These are phyloP conservation scores for Crotalus horridus DNA, from an alignment of 2,113 vertebrate genomes.

Conservation along the genomic window DNA sequence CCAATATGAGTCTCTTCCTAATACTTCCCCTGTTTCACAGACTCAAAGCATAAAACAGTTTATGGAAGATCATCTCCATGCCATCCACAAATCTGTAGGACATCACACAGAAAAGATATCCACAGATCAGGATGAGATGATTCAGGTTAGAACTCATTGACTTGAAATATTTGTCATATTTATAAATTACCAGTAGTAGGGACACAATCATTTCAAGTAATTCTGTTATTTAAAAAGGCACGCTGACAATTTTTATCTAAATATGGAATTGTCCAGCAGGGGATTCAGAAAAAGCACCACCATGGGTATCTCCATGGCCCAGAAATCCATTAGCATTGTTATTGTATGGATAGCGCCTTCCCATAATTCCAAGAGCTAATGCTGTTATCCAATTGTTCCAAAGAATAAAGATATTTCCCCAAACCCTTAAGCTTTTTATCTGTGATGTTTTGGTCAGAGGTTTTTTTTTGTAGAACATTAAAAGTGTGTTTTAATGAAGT, in stretches of 20 bases:
- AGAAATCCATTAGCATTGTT: not conserved
- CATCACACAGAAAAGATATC: not conserved
- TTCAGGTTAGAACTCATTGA: not conserved
- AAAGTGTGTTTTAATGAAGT: not conserved
- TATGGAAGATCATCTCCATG: not conserved
- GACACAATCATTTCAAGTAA: not conserved
- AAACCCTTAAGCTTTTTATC: not conserved
- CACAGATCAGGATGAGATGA: not conserved
- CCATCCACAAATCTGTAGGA: not conserved
- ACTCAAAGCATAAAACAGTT: not conserved
- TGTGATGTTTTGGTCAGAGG: not conserved
- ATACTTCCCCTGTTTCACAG: not conserved
- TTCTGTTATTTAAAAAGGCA: not conserved
- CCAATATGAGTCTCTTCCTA: not conserved
- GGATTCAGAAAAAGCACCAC: not conserved
- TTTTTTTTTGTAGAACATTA: not conserved
- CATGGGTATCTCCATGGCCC: not conserved
- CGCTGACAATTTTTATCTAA: not conserved
- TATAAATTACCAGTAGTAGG: not conserved
- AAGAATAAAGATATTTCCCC: not conserved
- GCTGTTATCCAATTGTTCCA: not conserved
- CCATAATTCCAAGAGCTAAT: not conserved
- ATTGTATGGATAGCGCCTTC: not conserved
- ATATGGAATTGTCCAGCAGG: not conserved
- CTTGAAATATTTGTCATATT: not conserved